A percentile compares a stretch with the other conserved stretches of the same genome.
phyloP scores from a whole-genome alignment of 2,797 vertebrate genomes.

The Crotalus adamanteus region DNA sequence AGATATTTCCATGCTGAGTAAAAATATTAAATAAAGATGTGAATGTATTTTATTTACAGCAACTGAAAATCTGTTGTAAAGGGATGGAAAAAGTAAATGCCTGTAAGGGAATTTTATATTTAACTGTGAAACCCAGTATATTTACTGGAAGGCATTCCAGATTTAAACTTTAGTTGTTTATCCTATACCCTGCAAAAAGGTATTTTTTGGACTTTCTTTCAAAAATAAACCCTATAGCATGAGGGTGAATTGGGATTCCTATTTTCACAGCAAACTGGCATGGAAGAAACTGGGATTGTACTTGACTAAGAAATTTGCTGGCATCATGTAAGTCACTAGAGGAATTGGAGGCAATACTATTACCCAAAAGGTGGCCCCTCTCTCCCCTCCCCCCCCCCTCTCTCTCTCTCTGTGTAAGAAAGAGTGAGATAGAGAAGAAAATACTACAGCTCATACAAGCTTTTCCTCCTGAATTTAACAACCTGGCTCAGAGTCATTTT shows the following conservation, averaged over 20 bases:
- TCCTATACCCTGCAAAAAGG: not conserved
- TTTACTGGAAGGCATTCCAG: not conserved
- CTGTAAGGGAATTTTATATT: not conserved
- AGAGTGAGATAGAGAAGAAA: no score
- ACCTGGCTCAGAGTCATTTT: not conserved
- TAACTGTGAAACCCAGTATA: not conserved
- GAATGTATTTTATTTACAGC: not conserved
- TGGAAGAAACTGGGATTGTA: not conserved
- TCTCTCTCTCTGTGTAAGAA: not conserved
- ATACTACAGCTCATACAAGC: not conserved
- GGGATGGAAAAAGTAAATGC: not conserved
- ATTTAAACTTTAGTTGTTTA: not conserved
- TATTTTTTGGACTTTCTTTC: not conserved
- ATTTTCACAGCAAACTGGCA: not conserved
- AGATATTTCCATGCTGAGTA: not conserved
- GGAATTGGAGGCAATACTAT: not conserved
- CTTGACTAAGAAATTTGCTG: not conserved
- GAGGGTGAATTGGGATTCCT: not conserved
- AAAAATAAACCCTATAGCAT: not conserved
- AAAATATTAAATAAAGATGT: not conserved
- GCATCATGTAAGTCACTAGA: not conserved
- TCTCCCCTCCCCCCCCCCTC: fast-evolving
- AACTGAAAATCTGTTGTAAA: not conserved
- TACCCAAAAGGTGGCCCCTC: not conserved
- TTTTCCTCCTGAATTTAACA: not conserved